These are phyloP conservation scores for Noctua janthina DNA, from an alignment of 2,888 invertebrate species.

Conservation along the genomic window DNA sequence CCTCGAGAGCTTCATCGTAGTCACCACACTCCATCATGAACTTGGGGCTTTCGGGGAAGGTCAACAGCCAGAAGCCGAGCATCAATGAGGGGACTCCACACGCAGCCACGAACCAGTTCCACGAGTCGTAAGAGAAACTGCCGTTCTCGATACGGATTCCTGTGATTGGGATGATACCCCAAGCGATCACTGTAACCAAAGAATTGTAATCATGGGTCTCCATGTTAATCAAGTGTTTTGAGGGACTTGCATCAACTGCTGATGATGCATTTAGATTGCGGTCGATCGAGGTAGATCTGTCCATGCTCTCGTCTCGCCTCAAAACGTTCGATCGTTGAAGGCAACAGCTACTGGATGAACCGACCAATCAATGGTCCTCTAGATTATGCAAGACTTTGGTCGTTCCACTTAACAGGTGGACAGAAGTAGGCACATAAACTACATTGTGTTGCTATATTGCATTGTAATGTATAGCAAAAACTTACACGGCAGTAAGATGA, in stretches of 20 bases:
- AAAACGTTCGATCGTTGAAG: background rate
- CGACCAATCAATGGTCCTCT: background rate
- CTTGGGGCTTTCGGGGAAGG: conserved; percentile 95
- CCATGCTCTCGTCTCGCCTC: background rate
- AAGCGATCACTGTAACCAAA: conserved; percentile 92
- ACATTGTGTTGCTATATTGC: background rate
- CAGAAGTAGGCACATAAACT: background rate
- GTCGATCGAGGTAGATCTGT: background rate
- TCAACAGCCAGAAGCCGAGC: conserved; percentile 93
- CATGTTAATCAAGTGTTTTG: background rate
- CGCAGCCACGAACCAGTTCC: conserved; percentile 95
- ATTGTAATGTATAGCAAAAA: background rate
- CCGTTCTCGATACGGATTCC: conserved; percentile 90
- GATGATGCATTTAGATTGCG: background rate
- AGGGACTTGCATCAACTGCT: background rate
- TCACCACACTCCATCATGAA: conserved; percentile 95
- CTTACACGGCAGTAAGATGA: conserved; percentile 93
- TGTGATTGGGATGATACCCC: conserved; percentile 94
- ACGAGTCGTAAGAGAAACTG: conserved; percentile 93
- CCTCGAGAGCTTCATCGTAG: conserved; percentile 93
- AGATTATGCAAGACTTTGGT: background rate
- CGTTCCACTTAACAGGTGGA: background rate
- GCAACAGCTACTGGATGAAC: background rate
- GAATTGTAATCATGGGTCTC: background rate
- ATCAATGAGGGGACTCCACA: conserved; percentile 93